Evolutionary conservation across 2,888 invertebrate species (phyloP).

Genomic region (Anaspis maculata): DNA sequence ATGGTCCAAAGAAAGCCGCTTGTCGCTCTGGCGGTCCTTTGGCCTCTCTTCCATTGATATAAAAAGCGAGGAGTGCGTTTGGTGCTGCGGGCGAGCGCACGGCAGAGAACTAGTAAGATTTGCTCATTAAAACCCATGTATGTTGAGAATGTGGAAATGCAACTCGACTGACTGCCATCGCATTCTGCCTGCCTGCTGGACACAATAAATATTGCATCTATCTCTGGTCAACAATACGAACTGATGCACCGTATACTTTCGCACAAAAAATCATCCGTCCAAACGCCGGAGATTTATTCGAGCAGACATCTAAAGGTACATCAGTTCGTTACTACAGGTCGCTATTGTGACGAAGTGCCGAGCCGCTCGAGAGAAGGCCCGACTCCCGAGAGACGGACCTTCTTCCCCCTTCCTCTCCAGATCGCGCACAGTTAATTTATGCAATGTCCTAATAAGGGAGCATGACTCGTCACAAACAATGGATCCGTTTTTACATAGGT

Average conservation of each 20-base stretch:
- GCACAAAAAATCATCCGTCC: constrained; percentile 38
- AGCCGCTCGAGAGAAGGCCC: constrained; percentile 10
- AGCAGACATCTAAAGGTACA: constrained; percentile 33
- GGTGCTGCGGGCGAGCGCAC: constrained; percentile 21
- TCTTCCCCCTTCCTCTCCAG: no score
- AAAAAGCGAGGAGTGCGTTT: constrained; percentile 32
- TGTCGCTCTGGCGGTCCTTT: constrained; percentile 19
- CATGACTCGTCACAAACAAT: constrained; percentile 29
- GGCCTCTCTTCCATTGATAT: constrained; percentile 31
- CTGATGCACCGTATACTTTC: constrained; percentile 36
- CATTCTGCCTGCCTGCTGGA: constrained; percentile 41
- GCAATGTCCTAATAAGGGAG: constrained; percentile 37
- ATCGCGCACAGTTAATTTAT: constrained; percentile 35
- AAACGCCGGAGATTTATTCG: constrained; percentile 36
- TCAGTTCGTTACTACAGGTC: constrained; percentile 33
- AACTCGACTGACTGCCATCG: constrained; percentile 37
- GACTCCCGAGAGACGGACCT: constrained; percentile 12
- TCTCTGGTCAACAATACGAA: constrained; percentile 39
- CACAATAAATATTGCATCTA: constrained; percentile 41
- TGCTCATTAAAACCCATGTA: constrained; percentile 43
- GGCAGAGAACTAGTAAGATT: constrained; percentile 27
- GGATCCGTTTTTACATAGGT: constrained; percentile 28
- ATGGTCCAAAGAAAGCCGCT: constrained; percentile 28
- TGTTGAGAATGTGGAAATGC: constrained; percentile 43
- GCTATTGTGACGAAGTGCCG: constrained; percentile 34